Conservation (phyloP, 2,113 vertebrate species). For the Apodemus speciosus region DNA sequence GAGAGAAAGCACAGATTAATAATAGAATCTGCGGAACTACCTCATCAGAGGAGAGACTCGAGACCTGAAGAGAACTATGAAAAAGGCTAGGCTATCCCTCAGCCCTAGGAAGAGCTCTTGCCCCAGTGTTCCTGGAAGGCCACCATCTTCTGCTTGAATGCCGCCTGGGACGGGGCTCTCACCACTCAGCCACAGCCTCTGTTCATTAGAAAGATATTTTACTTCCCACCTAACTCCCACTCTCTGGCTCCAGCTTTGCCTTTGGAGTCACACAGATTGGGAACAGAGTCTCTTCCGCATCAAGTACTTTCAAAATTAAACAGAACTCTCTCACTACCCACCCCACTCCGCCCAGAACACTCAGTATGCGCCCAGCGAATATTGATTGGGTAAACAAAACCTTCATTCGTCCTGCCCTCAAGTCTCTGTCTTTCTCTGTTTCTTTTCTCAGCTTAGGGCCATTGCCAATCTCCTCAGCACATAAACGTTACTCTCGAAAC, state of each 20-base stretch:
- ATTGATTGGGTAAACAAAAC: conserved; percentile 10
- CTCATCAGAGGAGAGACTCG: conserved; percentile 37
- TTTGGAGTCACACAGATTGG: conserved; percentile 9
- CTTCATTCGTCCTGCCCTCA: background rate
- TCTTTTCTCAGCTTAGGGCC: conserved; percentile 13
- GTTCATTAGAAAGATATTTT: conserved; percentile 40
- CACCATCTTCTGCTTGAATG: background rate
- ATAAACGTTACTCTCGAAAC: background rate
- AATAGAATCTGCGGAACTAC: conserved; percentile 70
- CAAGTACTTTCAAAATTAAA: conserved; percentile 62
- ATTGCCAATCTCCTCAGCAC: background rate
- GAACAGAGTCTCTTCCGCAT: background rate
- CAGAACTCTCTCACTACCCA: background rate
- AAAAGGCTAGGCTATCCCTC: background rate
- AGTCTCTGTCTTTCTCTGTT: background rate
- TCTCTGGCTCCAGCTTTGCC: conserved; percentile 37
- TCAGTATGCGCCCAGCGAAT: background rate
- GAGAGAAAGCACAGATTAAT: conserved; percentile 66
- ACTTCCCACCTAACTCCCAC: conserved; percentile 26
- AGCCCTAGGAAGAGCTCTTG: background rate
- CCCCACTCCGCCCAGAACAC: background rate
- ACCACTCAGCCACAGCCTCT: conserved; percentile 3
- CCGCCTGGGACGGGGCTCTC: conserved; percentile 36
- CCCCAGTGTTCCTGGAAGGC: background rate
- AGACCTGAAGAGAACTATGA: background rate